phyloP scores from a whole-genome alignment of 2,113 vertebrate species.

The Caloenas nicobarica region DNA sequence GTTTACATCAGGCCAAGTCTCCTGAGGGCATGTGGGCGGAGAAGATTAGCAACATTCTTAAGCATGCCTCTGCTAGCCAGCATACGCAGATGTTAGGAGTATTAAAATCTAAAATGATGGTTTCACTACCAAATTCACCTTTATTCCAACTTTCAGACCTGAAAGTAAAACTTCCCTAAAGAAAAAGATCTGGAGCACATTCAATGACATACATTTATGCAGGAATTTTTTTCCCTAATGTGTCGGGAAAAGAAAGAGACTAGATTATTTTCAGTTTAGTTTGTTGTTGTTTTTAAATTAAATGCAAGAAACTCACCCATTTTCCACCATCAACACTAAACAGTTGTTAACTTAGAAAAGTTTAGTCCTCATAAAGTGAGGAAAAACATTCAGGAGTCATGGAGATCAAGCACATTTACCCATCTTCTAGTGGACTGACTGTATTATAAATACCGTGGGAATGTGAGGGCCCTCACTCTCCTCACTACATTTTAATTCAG shows the following conservation, averaged over 20 bases:
- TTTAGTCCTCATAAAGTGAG: not conserved
- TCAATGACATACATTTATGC: not conserved
- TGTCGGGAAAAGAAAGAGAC: not conserved
- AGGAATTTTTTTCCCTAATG: not conserved
- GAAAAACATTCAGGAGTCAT: not conserved
- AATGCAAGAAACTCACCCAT: not conserved
- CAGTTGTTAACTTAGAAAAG: not conserved
- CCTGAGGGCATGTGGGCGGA: not conserved
- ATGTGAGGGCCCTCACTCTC: not conserved
- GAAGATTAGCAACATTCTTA: slow-evolving; percentile 34
- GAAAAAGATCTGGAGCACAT: not conserved
- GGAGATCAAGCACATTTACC: not conserved
- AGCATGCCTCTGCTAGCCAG: slow-evolving; percentile 37
- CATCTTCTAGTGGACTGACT: not conserved
- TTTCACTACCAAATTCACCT: not conserved
- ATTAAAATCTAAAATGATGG: not conserved
- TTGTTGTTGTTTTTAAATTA: not conserved
- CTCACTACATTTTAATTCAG: not conserved
- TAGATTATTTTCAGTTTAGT: not conserved
- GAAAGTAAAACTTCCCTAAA: not conserved
- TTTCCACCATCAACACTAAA: not conserved
- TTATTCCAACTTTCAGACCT: not conserved
- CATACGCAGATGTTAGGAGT: not conserved
- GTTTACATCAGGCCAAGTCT: not conserved
- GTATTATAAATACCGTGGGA: not conserved